Evolutionary conservation across 2,888 invertebrate species (phyloP), one percentile per base, ranked within the genome.

Genomic region (Steinernema hermaphroditum): DNA sequence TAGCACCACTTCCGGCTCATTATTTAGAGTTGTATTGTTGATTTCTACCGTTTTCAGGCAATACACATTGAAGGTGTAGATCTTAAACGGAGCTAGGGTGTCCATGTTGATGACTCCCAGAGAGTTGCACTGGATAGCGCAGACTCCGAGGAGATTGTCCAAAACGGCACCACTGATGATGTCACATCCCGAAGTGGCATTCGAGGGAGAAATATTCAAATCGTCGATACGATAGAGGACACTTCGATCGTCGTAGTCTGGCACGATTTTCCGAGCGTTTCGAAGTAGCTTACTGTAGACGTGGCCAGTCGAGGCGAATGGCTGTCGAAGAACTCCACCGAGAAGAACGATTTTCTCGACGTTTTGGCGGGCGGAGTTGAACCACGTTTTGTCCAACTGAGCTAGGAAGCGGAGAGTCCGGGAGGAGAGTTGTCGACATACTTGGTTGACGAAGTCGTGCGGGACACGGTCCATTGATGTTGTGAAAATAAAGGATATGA

Each of bases 401-500:
- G n/a, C n/a, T n/a, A 49, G 49, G 19, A n/a, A 49, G 9, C 19
- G 49, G 19, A 49, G 49, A 19, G 6, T 49, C 19, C 19, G 49
- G 49, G 49, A 6, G 49, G 49, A 49, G 19, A 49, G 49, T 12
- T n/a, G 49, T n/a, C 49, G 49, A n/a, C 49, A 49, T n/a, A 19
- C 19, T 12, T 49, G 49, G 19, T n/a, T 19, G 49, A 49, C 49
- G 19, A 49, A 49, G 19, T 8, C 49, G 19, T 49, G 49, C 6
- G 9, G 12, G 49, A 49, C 19, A 19, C 49, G 19, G 19, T 49
- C 49, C 49, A 49, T 49, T 6, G 49, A 6, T n/a, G n/a, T n/a
- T n/a, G n/a, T n/a, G n/a, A n/a, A n/a, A n/a, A n/a, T n/a, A n/a
- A n/a, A n/a, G n/a, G n/a, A n/a, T n/a, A n/a, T n/a, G n/a, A n/a